These are phyloP conservation scores for Toxotes lorentzi DNA, from an alignment of 2,797 vertebrate species.

Conservation along the genomic window DNA sequence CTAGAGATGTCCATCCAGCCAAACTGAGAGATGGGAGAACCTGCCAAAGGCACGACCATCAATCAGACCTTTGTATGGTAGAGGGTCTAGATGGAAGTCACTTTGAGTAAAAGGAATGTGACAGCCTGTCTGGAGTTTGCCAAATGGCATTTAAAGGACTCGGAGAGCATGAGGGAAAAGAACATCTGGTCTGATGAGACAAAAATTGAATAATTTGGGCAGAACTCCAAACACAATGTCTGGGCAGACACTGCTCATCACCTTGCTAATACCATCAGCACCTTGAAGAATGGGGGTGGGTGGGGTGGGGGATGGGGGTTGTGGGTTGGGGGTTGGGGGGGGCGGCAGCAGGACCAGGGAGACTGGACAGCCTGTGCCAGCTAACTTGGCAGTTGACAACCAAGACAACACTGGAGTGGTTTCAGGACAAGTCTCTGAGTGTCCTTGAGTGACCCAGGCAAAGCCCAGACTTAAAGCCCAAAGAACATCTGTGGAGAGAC, in stretches of 20 bases:
- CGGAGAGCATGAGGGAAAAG: neutral
- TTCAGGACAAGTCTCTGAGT: no score
- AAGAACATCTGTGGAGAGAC: no score
- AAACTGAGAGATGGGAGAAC: neutral
- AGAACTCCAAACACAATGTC: neutral
- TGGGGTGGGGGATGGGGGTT: no score
- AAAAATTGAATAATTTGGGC: neutral
- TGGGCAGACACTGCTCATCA: neutral
- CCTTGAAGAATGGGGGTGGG: neutral
- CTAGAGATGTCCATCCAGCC: neutral
- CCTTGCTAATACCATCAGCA: neutral
- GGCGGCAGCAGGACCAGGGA: no score
- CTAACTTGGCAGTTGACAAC: no score
- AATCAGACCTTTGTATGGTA: neutral
- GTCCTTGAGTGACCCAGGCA: no score
- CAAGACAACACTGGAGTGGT: no score
- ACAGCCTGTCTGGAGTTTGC: neutral
- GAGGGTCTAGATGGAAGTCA: neutral
- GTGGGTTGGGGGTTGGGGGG: no score
- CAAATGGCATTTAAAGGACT: neutral
- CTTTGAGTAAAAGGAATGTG: neutral
- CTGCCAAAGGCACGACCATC: neutral
- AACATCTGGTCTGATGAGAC: neutral
- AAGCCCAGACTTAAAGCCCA: no score
- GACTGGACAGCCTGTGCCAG: no score